Evolutionary conservation across 1,140 invertebrate genomes (phyloP), one percentile per base, ranked within the genome.

Genomic region (Nilaparvata lugens): DNA sequence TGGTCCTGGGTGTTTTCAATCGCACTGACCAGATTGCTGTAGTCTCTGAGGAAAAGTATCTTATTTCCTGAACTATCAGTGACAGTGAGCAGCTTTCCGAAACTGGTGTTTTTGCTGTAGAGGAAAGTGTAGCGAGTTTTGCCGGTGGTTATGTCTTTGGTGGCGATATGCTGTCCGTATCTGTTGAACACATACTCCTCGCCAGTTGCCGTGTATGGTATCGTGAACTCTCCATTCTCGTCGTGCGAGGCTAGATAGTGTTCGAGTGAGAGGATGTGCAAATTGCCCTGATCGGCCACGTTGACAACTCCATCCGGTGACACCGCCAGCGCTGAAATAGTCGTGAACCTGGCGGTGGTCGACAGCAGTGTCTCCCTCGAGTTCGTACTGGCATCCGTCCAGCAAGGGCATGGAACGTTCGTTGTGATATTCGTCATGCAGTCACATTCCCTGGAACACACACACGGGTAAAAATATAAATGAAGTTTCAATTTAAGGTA

Each of bases 51-150:
- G 70, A 98, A 89, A 70, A 91, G 83, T 64, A 95, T 89, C 76
- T 97, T 93, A 71, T 96, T 97, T 14, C 91, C 91, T 14, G 91
- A 91, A 52, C 88, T 88, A 74, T 97, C 94, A 0, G 89, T 93
- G 0, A 98, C 91, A 3, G 89, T 93, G 1, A 88, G 92, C 19
- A 98, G 76, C 72, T 94, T 93, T 0, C 95, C 95, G 68, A 95
- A 95, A 69, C 91, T 94, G 2, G 93, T 96, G 68, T 97, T 97
- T 71, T 97, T 96, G 18, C 89, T 95, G 74, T 98, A 98, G 1
- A 95, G 79, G 77, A 97, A 98, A 24, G 91, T 91, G 72, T 97
- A 97, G 68, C 93, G 82, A 0, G 87, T 89, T 76, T 93, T 91
- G 23, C 90, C 90, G 0, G 93, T 95, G 40, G 93, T 89, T 42